These are phyloP conservation scores for Lucinisca nassula DNA, from an alignment of 2,888 invertebrate genomes.

Conservation along the genomic window DNA sequence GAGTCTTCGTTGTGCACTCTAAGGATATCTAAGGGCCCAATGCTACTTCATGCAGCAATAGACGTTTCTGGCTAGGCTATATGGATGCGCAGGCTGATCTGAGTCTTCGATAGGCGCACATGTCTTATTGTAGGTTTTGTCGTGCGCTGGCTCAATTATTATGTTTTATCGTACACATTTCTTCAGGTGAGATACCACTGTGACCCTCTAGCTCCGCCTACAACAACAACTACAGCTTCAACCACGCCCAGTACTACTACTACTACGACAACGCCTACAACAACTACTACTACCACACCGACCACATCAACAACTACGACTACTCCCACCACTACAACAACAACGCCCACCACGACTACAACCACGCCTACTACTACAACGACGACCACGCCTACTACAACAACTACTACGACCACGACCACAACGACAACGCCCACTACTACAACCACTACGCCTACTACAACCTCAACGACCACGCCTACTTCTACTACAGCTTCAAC, in stretches of 20 bases:
- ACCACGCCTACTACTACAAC: background rate
- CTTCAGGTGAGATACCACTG: slow-evolving; percentile 62
- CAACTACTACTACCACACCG: background rate
- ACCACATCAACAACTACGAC: slow-evolving; percentile 2
- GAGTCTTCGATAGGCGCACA: too few relatives aligned
- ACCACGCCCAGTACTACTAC: background rate
- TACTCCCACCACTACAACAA: slow-evolving; percentile 18
- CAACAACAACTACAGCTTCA: slow-evolving; percentile 15
- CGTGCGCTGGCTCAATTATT: too few relatives aligned
- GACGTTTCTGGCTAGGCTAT: too few relatives aligned
- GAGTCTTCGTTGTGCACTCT: too few relatives aligned
- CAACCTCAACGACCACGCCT: background rate
- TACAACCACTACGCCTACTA: background rate
- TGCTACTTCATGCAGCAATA: too few relatives aligned
- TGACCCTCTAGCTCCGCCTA: slow-evolving; percentile 35
- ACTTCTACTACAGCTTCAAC: slow-evolving; percentile 15
- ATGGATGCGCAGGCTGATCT: too few relatives aligned
- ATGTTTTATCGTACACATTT: too few relatives aligned
- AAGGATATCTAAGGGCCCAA: too few relatives aligned
- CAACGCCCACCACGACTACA: background rate
- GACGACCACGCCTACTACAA: slow-evolving; percentile 12
- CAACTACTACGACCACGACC: slow-evolving; percentile 2
- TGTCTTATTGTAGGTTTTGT: too few relatives aligned
- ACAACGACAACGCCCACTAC: background rate
- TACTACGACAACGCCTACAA: slow-evolving; percentile 15